Evolutionary conservation across 2,113 vertebrate species (phyloP), one percentile per base, ranked within the genome.

Genomic region (Pelusios castaneus): DNA sequence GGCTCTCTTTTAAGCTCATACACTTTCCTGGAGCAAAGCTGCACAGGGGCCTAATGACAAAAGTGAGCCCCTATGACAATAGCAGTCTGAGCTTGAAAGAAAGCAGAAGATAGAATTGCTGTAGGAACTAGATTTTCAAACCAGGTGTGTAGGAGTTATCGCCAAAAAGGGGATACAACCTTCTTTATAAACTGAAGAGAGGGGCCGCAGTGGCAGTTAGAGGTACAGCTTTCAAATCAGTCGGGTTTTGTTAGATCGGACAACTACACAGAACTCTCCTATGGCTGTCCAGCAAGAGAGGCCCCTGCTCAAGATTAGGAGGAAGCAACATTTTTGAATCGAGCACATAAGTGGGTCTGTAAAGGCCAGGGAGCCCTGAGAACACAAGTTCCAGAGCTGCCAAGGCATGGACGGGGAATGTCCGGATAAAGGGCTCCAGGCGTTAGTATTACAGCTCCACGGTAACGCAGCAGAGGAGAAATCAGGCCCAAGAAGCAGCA

Each of bases 141-240:
- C 67, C 75, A 43, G 14, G 38, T 51, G 54, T 27, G 84, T 25
- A 25, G 5, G 51, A 31, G 49, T 29, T 76, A 29, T 0, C 0
- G 2, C 38, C 84, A 34, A 22, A 84, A 89, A 78, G 27, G 47
- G 27, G 47, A 56, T 17, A 80, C 11, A 80, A 2, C 41, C 25
- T 1, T 6, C 5, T 0, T 56, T 52, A 82, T 73, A 12, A 29
- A 2, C 5, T 4, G 25, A 22, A 12, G 10, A 10, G 0, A 1
- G 45, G 80, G 27, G 14, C 19, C 9, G 21, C 67, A n/a, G 12
- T 9, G 29, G 14, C 19, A 38, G 31, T 58, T 45, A 56, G 38
- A 47, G 45, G 38, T 8, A 58, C 43, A 31, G 17, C 38, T 25
- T 60, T 58, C 70, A 86, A 76, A 34, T 41, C 17, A 31, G 10